Conservation (phyloP, 2,888 invertebrate species). For the Mythimna lalbum region DNA sequence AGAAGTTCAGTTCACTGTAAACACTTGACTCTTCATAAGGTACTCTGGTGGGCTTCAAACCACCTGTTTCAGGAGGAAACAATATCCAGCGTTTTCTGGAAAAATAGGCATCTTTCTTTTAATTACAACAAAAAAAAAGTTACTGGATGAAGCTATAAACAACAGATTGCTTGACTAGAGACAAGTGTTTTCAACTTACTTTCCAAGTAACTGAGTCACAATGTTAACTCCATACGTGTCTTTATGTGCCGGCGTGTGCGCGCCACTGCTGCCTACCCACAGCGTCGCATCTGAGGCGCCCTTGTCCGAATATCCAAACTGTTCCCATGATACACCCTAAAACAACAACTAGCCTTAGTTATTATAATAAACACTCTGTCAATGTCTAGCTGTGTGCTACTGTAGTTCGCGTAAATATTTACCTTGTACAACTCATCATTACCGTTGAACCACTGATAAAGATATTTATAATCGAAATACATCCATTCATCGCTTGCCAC, state of each 20-base stretch:
- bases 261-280: conserved; percentile 96
- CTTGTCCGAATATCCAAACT: conserved; percentile 93
- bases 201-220: conserved; percentile 96
- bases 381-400: background rate
- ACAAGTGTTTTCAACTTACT: conserved; percentile 84
- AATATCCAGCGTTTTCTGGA: conserved; percentile 97
- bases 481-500: conserved; percentile 91
- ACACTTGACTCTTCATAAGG: conserved; percentile 99
- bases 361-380: conserved; percentile 16
- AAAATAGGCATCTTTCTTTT: conserved; percentile 30
- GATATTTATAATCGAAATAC: conserved; percentile 96
- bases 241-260: conserved; percentile 98
- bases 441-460: conserved; percentile 92
- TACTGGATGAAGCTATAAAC: background rate
- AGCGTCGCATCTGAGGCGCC: conserved; percentile 93
- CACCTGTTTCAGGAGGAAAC: conserved; percentile 94
- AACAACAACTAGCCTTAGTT: conserved; percentile 22
- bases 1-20: conserved; percentile 96
- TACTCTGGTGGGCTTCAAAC: conserved; percentile 94
- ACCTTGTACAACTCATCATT: conserved; percentile 91
- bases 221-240: conserved; percentile 99
- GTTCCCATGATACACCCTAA: conserved; percentile 90
- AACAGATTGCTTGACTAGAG: background rate
- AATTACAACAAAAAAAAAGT: background rate
- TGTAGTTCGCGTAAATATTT: conserved; percentile 44